Conservation (phyloP, 2,888 invertebrate species). For the Herminia tarsipennalis region DNA sequence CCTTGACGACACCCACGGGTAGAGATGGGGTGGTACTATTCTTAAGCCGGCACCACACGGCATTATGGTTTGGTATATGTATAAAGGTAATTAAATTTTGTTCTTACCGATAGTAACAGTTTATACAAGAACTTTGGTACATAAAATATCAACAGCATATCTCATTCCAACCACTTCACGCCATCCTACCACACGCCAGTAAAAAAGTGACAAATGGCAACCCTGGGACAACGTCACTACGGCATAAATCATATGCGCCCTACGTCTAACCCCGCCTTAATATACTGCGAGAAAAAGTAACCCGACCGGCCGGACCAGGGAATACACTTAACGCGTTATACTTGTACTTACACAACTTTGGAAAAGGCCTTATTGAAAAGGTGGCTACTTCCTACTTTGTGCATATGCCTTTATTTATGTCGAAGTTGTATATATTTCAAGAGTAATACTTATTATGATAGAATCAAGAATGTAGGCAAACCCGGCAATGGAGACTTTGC, state of each 20-base stretch:
- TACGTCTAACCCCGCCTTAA: slow-evolving; percentile 72
- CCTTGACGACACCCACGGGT: too few relatives aligned
- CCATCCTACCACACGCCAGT: not conserved
- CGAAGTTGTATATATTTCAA: too few relatives aligned
- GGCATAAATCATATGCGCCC: slow-evolving; percentile 74
- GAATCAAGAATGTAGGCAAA: too few relatives aligned
- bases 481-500: too few relatives aligned
- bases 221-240: slow-evolving; percentile 29
- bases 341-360: slow-evolving; percentile 17
- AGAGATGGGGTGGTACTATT: too few relatives aligned
- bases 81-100: too few relatives aligned
- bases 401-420: not conserved
- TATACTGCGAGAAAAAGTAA: slow-evolving; percentile 79
- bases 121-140: too few relatives aligned
- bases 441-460: too few relatives aligned
- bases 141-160: not conserved
- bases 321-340: slow-evolving; percentile 60
- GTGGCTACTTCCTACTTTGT: not conserved
- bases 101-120: too few relatives aligned
- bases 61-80: too few relatives aligned
- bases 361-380: slow-evolving; percentile 10
- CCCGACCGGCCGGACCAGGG: slow-evolving; percentile 65
- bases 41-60: too few relatives aligned
- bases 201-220: slow-evolving; percentile 30
- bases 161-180: not conserved